Evolutionary conservation across 1,140 invertebrate genomes (phyloP), one percentile per base, ranked within the genome.

Genomic region (Macrosteles quadrilineatus): DNA sequence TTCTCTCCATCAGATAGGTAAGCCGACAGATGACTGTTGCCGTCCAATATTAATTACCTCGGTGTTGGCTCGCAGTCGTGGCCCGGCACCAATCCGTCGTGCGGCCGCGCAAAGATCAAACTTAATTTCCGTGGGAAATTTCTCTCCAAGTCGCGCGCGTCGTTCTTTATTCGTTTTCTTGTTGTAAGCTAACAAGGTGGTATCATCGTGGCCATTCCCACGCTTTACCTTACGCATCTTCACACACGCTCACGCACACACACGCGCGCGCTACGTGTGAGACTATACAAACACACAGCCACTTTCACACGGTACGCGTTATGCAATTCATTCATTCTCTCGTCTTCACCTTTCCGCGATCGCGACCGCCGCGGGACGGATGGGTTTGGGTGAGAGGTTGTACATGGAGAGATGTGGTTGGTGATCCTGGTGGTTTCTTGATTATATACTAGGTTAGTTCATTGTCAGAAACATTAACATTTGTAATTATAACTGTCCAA

Each of bases 91-190:
- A 50, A 50, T 50, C 47, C 47, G 47, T n/a, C 47, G 47, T 50
- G 47, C 47, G 47, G 14, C 21, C 14, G 14, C 47, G 14, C 47
- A 67, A 67, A 67, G 23, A 59, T 67, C 65, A 67, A 67, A 67
- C 65, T 67, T 67, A 67, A 67, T 67, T 67, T 67, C 65, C 65
- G 65, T 67, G 65, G 65, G 65, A 67, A 67, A 25, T 67, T 67
- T 65, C 63, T 65, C 32, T 65, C 32, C 32, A 65, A 40, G 63
- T 43, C 32, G 43, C 32, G 47, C n/a, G 43, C 32, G 47, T 50
- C 47, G 6, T 50, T 50, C 47, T 50, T 50, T 50, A 50, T 50
- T 50, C 47, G 6, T 50, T 50, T 50, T 50, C 47, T 50, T 50
- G 47, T 50, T 50, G 47, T 50, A 50, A 50, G 47, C 47, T 50